Evolutionary conservation across 2,113 vertebrate genomes (phyloP).

Genomic region (Taxidea taxus): DNA sequence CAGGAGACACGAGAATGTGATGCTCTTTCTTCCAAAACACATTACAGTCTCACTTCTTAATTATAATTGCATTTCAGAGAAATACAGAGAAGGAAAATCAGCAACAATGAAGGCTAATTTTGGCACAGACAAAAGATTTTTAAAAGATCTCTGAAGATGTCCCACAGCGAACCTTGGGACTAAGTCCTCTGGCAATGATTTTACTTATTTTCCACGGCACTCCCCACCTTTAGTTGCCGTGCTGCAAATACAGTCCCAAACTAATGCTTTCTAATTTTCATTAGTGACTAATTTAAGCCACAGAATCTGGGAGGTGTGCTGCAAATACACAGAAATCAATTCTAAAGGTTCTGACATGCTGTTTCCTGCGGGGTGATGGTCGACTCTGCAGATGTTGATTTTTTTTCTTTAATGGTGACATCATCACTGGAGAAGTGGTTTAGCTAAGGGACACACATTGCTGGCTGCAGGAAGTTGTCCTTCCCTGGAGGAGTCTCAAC

Average conservation of each 20-base stretch:
- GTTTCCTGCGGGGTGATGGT: constrained; percentile 44
- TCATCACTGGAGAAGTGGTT: constrained; percentile 49
- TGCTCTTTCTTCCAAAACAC: constrained; percentile 21
- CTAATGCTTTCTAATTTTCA: constrained; percentile 25
- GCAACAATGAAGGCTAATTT: not conserved
- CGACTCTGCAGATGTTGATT: constrained; percentile 49
- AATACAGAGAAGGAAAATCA: constrained; percentile 37
- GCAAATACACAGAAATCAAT: constrained; percentile 42
- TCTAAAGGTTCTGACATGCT: constrained; percentile 52
- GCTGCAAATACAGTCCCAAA: not conserved
- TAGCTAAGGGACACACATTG: constrained; percentile 23
- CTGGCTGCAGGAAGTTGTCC: not conserved
- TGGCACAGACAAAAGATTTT: not conserved
- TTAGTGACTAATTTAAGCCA: constrained; percentile 46
- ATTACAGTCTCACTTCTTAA: not conserved
- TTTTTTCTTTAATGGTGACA: constrained; percentile 44
- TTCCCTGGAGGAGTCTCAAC: constrained; percentile 38
- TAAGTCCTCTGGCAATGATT: constrained; percentile 32
- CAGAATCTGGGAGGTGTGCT: not conserved
- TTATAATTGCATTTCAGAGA: not conserved
- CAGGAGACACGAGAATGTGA: not conserved
- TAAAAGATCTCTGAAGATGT: constrained; percentile 30
- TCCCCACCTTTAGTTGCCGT: not conserved
- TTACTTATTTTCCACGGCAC: constrained; percentile 37
- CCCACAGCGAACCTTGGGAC: not conserved